Base-by-base conservation (phyloP, 2,113 vertebrate species). In the Nothobranchius furzeri region DNA sequence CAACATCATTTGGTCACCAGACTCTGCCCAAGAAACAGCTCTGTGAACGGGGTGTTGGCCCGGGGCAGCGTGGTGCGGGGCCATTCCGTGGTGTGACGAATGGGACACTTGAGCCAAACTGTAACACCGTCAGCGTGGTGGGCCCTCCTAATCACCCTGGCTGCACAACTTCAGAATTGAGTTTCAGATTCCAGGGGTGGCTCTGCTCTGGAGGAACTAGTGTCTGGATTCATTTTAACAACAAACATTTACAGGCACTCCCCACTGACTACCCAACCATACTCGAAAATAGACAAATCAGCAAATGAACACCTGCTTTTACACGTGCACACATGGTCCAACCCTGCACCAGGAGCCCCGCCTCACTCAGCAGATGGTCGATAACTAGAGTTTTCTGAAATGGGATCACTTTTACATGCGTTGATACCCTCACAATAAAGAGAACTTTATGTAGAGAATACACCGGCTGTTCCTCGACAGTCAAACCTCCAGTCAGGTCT, bases 71-170 rank as follows among this genome's bases (percentile, higher is more conserved):
- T 59, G 17, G 59, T 60, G 60, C 13, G 64, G 58, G 64, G 62
- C 43, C 15, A 43, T 53, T 61, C 78, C 49, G 50, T 62, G 64
- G 70, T 84, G 88, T 92, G 91, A 92, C 88, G 73, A 92, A 91
- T 88, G 73, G 75, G 91, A 91, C 90, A 92, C 85, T 82, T 86
- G 87, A 92, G 89, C 85, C 84, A 78, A 82, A 91, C 80, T 92
- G 90, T 92, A 90, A 91, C 89, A 86, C 70, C 75, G 49, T 76
- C 83, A 76, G 78, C 70, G 64, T 74, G 82, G 85, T 83, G 83
- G 82, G 85, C 88, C 79, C 76, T 74, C 70, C 86, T 79, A 85
- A 90, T 89, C 81, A 80, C 79, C 81, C 81, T 64, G 75, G 58
- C 82, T 79, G 71, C 79, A 80, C 81, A 70, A 89, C 85, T 79